phyloP scores from a whole-genome alignment of 2,113 vertebrate genomes.

The Oreochromis spilurus region DNA sequence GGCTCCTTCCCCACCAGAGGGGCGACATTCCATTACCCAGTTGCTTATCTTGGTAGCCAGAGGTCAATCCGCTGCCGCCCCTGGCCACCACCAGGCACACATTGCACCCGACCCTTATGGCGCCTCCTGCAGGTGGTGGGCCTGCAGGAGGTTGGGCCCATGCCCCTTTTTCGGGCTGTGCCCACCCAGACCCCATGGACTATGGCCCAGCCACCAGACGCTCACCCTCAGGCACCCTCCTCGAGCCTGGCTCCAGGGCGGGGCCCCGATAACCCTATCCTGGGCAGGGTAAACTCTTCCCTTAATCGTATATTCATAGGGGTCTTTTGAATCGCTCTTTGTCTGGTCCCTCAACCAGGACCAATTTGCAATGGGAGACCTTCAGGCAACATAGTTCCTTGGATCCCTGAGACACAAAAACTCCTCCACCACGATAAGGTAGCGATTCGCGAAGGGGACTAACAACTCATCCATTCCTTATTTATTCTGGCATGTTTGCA shows the following conservation, averaged over 20 bases:
- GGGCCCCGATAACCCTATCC: background rate
- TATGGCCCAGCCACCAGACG: background rate
- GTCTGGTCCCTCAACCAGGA: background rate
- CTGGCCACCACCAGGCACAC: background rate
- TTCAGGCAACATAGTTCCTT: background rate
- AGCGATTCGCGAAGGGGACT: background rate
- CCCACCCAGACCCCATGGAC: background rate
- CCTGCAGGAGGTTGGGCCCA: background rate
- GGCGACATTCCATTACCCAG: background rate
- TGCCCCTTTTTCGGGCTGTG: background rate
- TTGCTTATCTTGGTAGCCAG: background rate
- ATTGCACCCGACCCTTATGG: background rate
- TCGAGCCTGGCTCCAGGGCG: background rate
- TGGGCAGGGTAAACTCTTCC: background rate
- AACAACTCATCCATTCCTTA: background rate
- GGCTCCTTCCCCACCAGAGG: background rate
- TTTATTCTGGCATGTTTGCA: background rate
- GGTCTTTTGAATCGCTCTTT: background rate
- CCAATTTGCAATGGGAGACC: background rate
- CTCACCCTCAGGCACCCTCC: background rate
- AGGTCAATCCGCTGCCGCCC: rapidly evolving
- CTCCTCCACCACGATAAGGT: background rate
- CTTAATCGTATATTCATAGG: background rate
- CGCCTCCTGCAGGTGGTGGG: background rate
- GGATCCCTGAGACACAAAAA: background rate